Conservation (phyloP, 2,797 vertebrate species). For the Kryptolebias ocellatus region DNA sequence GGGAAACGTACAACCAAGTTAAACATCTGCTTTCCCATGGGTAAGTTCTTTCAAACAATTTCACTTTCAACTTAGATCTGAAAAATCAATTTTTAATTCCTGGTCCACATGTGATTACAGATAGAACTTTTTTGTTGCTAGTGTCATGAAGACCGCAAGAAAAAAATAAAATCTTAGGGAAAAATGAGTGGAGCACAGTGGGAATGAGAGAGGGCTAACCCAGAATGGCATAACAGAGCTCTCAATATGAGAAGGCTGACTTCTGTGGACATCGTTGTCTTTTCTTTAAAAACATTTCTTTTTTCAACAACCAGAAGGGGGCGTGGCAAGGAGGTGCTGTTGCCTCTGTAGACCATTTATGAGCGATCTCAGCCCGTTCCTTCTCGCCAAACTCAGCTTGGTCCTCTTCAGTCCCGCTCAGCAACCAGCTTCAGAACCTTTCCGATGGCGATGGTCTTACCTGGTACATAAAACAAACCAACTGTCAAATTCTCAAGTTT, state of each 20-base stretch:
- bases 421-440: slow-evolving; percentile 99
- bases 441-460: slow-evolving; percentile 98
- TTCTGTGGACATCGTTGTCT: slow-evolving; percentile 89
- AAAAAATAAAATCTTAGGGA: slow-evolving; percentile 30
- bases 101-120: slow-evolving; percentile 91
- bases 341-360: slow-evolving; percentile 79
- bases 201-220: slow-evolving; percentile 81
- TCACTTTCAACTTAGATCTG: slow-evolving; percentile 78
- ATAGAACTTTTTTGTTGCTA: slow-evolving; percentile 86
- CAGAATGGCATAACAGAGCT: slow-evolving; percentile 98
- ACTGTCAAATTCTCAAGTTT: background rate
- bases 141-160: slow-evolving; percentile 85
- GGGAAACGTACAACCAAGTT: slow-evolving; percentile 75
- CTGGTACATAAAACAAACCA: slow-evolving; percentile 67
- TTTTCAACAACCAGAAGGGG: slow-evolving; percentile 87
- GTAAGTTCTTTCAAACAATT: slow-evolving; percentile 84
- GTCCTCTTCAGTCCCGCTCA: slow-evolving; percentile 91
- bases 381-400: slow-evolving; percentile 42
- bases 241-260: slow-evolving; percentile 99
- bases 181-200: slow-evolving; percentile 52
- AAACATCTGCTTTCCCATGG: slow-evolving; percentile 75
- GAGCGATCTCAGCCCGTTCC: slow-evolving; percentile 81
- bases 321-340: slow-evolving; percentile 84
- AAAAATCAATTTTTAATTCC: slow-evolving; percentile 80
- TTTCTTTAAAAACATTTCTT: slow-evolving; percentile 82